Evolutionary conservation across 2,113 vertebrate species (phyloP).

Genomic region (Limanda limanda): DNA sequence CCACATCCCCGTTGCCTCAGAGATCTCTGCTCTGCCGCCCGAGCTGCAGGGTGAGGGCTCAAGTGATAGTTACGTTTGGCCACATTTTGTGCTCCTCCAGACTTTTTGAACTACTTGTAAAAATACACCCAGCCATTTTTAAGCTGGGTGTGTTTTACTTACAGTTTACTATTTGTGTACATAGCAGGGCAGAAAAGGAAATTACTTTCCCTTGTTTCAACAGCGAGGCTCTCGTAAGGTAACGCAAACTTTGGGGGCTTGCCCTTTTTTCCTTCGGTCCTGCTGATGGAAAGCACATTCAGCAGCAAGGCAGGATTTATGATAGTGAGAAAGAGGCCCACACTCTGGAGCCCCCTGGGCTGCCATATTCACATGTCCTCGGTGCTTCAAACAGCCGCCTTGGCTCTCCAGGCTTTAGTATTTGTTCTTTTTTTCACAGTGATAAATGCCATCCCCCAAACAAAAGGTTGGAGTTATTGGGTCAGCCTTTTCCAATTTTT

Average conservation of each 20-base stretch:
- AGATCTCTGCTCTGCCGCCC: slow-evolving; percentile 25
- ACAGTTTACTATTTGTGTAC: slow-evolving; percentile 35
- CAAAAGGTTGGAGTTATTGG: not conserved
- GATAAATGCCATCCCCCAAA: slow-evolving; percentile 7
- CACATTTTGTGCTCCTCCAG: slow-evolving; percentile 23
- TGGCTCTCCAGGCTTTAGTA: slow-evolving; percentile 16
- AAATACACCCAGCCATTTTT: slow-evolving; percentile 38
- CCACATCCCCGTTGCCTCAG: slow-evolving; percentile 28
- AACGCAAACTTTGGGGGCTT: slow-evolving; percentile 54
- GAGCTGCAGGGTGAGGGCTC: slow-evolving; percentile 22
- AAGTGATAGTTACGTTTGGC: slow-evolving; percentile 29
- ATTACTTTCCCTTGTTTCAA: slow-evolving; percentile 58
- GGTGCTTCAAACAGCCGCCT: slow-evolving; percentile 39
- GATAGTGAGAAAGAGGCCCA: slow-evolving; percentile 71
- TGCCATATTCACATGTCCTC: slow-evolving; percentile 45
- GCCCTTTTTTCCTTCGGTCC: slow-evolving; percentile 32
- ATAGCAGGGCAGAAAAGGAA: slow-evolving; percentile 43
- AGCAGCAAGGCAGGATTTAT: slow-evolving; percentile 65
- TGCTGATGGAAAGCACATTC: slow-evolving; percentile 48
- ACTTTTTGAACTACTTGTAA: slow-evolving; percentile 47
- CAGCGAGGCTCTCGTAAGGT: slow-evolving; percentile 42
- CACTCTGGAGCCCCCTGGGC: slow-evolving; percentile 17
- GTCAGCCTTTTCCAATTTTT: not conserved
- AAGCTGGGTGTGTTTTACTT: slow-evolving; percentile 32
- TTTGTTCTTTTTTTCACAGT: not conserved